Conservation (phyloP, 2,113 vertebrate species). For the Halichoeres trimaculatus region DNA sequence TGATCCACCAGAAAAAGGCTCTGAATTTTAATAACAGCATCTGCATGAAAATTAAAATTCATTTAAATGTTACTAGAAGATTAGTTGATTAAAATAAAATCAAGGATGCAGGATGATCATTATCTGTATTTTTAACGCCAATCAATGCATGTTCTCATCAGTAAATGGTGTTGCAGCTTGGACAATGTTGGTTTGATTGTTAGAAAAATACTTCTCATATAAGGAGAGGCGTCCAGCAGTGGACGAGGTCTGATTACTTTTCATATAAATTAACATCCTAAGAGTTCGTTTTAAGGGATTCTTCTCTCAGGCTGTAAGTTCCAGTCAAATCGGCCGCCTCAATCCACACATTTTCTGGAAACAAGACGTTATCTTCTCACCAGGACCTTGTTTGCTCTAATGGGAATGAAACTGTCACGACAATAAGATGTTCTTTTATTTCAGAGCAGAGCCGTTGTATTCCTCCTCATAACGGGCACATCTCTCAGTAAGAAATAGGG, state of each 20-base stretch:
- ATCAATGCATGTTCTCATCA: too few relatives aligned
- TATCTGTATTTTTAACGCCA: too few relatives aligned
- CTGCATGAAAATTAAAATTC: too few relatives aligned
- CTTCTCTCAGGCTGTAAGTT: conserved; percentile 1
- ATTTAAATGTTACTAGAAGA: too few relatives aligned
- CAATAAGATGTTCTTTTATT: conserved; percentile 6
- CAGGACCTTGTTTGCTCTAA: neutral
- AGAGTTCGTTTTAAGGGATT: neutral
- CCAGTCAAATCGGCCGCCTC: neutral
- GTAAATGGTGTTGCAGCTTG: too few relatives aligned
- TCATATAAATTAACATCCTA: conserved; percentile 1
- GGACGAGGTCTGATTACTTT: neutral
- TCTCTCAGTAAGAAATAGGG: conserved; percentile 12
- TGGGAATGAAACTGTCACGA: neutral
- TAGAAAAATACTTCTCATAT: too few relatives aligned
- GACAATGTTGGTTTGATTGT: too few relatives aligned
- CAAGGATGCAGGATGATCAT: too few relatives aligned
- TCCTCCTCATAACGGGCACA: conserved; percentile 13
- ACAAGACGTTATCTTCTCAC: neutral
- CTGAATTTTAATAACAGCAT: too few relatives aligned
- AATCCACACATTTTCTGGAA: neutral
- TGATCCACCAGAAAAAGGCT: too few relatives aligned
- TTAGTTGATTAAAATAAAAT: too few relatives aligned
- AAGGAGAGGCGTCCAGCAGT: too few relatives aligned
- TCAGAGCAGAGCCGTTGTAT: conserved; percentile 4